These are phyloP conservation scores for Echiichthys vipera DNA, from an alignment of 2,797 vertebrate genomes.

Conservation along the genomic window DNA sequence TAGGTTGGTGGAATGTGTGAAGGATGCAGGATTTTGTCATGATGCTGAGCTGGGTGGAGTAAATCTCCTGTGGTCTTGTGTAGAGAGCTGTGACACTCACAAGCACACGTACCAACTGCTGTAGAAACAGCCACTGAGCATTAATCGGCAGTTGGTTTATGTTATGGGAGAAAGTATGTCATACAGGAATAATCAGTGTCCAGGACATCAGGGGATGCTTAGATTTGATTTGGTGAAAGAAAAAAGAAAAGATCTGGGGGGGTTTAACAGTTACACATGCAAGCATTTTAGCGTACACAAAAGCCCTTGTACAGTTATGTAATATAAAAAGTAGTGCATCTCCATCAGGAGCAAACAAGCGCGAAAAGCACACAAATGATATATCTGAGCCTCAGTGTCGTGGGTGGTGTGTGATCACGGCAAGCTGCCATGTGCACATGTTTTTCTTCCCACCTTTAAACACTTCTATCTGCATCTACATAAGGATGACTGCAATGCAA, in stretches of 20 bases:
- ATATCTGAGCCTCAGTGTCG: conserved; percentile 46
- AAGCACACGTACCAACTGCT: conserved; percentile 39
- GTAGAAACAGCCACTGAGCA: conserved; percentile 33
- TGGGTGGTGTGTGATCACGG: conserved; percentile 70
- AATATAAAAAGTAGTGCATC: conserved; percentile 45
- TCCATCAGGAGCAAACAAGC: conserved; percentile 44
- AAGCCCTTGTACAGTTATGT: conserved; percentile 40
- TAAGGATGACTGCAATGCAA: conserved; percentile 49
- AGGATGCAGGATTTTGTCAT: conserved; percentile 75
- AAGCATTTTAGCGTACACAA: conserved; percentile 11
- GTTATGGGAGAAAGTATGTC: neutral
- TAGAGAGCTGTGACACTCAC: conserved; percentile 58
- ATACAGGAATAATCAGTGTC: conserved; percentile 3
- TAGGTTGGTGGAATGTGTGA: conserved; percentile 53
- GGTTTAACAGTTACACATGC: conserved; percentile 21
- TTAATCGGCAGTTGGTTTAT: neutral
- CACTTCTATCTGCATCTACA: conserved; percentile 65
- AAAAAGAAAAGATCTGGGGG: neutral
- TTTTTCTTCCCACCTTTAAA: conserved; percentile 74
- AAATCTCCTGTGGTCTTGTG: conserved; percentile 63
- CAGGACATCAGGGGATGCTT: conserved; percentile 3
- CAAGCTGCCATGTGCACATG: conserved; percentile 77
- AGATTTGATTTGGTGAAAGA: conserved; percentile 8
- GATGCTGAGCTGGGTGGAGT: conserved; percentile 73
- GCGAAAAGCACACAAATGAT: conserved; percentile 49